phyloP scores from a whole-genome alignment of 2,113 vertebrate genomes.

The Etheostoma spectabile region DNA sequence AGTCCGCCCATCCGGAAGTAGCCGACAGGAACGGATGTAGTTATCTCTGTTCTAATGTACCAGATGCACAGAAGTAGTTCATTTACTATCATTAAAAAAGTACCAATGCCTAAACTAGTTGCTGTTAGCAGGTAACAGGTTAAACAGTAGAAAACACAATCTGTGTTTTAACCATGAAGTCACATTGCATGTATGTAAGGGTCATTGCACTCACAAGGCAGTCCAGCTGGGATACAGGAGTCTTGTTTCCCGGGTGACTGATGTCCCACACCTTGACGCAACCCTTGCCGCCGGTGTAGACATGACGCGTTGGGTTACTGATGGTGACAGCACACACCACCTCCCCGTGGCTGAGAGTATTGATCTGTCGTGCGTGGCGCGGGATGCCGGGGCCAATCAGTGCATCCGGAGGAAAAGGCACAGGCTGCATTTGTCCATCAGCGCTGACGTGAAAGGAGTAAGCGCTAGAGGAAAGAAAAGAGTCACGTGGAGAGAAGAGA shows the following conservation, averaged over 20 bases:
- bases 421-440: slow-evolving; percentile 97
- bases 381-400: slow-evolving; percentile 95
- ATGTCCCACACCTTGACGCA: slow-evolving; percentile 99
- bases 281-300: slow-evolving; percentile 96
- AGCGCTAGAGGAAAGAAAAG: slow-evolving; percentile 80
- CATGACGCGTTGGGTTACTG: slow-evolving; percentile 95
- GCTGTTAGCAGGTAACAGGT: neutral
- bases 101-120: neutral
- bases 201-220: slow-evolving; percentile 88
- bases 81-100: neutral
- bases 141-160: neutral
- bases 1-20: slow-evolving; percentile 94
- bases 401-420: slow-evolving; percentile 95
- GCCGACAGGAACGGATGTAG: slow-evolving; percentile 98
- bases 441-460: slow-evolving; percentile 97
- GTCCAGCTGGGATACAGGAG: slow-evolving; percentile 96
- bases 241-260: slow-evolving; percentile 97
- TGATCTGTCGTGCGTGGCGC: slow-evolving; percentile 95
- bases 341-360: slow-evolving; percentile 94
- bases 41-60: slow-evolving; percentile 93
- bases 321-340: slow-evolving; percentile 98
- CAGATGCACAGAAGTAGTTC: slow-evolving; percentile 13
- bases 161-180: neutral
- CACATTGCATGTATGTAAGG: neutral
- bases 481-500: neutral